Base-by-base conservation (phyloP, 2,888 invertebrate species). In the Eulithis testata region DNA sequence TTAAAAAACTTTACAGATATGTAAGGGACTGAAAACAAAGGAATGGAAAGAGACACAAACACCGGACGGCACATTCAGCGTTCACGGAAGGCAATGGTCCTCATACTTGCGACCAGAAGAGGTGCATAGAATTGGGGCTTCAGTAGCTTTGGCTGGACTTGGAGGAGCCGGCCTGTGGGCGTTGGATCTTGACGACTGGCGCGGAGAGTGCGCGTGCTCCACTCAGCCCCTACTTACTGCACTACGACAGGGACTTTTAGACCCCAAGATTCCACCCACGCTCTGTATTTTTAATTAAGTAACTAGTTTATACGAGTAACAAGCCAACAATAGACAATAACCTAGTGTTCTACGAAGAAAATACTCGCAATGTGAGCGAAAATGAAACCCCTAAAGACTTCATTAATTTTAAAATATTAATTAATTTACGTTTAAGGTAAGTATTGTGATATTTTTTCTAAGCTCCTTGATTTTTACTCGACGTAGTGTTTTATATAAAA, bases 161-260 rank as follows among this genome's bases (percentile, higher is more conserved):
- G 95, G 96, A 2, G 97, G 97, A 7, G 96, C 95, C 8, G 96
- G 96, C 90, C 92, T 97, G 21, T 97, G 97, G 96, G 96, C 97
- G 0, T 84, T 97, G 27, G 97, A 97, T 86, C 89, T 97, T 74
- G 97, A 97, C 80, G 96, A 97, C 83, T 96, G 96, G 91, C 91
- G 94, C 59, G 95, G 94, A 31, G 88, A 91, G 64, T 96, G 96
- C 81, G 94, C 95, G 6, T 96, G 96, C 83, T 95, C 95, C 4
- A 93, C 94, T 58, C 94, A 95, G 85, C 96, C 96, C 0, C 85
- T 97, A 11, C 85, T 97, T 57, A 93, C 94, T 36, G 95, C 96
- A 0, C 83, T 97, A 44, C 79, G 89, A 55, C 85, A 84, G 60
- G 91, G 88, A 8, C 75, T 92, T 0, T 73, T 82, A 40, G 90